phyloP scores from a whole-genome alignment of 2,113 vertebrate genomes.

The Hiodon alosoides region DNA sequence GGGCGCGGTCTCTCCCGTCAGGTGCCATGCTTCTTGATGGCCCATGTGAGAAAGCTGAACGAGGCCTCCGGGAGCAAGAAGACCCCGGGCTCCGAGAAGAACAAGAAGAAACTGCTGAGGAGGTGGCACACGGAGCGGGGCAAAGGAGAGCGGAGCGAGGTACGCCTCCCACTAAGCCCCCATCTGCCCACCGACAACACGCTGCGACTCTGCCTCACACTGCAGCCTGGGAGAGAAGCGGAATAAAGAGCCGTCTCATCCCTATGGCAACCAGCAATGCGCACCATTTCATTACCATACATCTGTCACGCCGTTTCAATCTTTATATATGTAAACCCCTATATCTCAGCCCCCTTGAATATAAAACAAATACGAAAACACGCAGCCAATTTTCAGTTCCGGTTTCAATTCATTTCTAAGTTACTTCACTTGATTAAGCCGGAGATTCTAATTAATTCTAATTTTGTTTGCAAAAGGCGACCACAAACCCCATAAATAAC shows the following conservation, averaged over 20 bases:
- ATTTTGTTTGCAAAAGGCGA: background rate
- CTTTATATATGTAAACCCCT: too few species aligned
- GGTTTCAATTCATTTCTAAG: background rate
- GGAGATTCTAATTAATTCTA: background rate
- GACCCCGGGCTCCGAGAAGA: constrained; percentile 66
- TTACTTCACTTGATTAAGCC: constrained; percentile 6
- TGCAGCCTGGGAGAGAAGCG: too few species aligned
- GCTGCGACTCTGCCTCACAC: too few species aligned
- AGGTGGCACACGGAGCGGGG: constrained; percentile 72
- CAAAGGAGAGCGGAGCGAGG: constrained; percentile 72
- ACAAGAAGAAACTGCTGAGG: constrained; percentile 69
- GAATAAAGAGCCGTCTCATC: too few species aligned
- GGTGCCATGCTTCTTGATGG: constrained; percentile 85
- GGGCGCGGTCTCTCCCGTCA: constrained; percentile 36
- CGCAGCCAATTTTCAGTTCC: background rate
- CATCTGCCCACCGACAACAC: too few species aligned
- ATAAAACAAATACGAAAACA: too few species aligned
- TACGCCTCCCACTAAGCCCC: constrained; percentile 33
- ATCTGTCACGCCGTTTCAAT: too few species aligned
- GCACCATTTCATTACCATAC: too few species aligned
- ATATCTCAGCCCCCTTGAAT: too few species aligned
- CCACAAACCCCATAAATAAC: background rate
- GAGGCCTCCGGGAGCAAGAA: constrained; percentile 72
- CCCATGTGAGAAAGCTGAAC: constrained; percentile 88
- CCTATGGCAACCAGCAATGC: too few species aligned